phyloP scores from a whole-genome alignment of 2,797 vertebrate genomes.

The Iguana delicatissima region DNA sequence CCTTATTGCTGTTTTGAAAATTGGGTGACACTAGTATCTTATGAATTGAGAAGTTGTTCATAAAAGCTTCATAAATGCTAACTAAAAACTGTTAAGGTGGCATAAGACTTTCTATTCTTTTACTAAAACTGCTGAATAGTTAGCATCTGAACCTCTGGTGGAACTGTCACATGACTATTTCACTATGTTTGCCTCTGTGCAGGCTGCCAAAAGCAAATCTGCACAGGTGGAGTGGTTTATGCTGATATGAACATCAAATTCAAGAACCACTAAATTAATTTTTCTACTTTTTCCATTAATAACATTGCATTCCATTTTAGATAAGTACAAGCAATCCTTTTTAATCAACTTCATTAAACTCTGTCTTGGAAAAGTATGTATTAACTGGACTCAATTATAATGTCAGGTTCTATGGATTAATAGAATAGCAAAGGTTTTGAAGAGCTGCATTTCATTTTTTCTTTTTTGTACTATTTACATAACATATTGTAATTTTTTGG shows the following conservation, averaged over 20 bases:
- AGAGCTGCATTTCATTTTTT: not conserved
- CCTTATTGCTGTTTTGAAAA: no score
- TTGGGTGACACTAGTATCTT: no score
- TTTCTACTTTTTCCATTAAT: constrained; percentile 16
- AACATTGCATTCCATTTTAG: not conserved
- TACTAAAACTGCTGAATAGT: no score
- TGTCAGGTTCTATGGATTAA: not conserved
- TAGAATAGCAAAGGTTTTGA: constrained; percentile 11
- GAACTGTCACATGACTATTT: not conserved
- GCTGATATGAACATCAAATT: not conserved
- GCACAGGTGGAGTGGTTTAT: not conserved
- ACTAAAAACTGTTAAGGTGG: no score
- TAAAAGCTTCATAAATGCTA: no score
- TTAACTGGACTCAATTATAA: constrained; percentile 2
- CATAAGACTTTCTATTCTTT: no score
- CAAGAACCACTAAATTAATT: not conserved
- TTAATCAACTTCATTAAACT: constrained; percentile 3
- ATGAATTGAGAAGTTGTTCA: no score
- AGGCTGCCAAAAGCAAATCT: not conserved
- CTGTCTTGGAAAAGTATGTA: not conserved
- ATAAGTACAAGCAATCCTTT: constrained; percentile 16
- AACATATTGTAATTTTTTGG: not conserved
- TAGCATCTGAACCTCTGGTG: not conserved
- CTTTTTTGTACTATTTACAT: not conserved
- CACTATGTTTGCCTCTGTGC: not conserved